These are phyloP conservation scores for Atractosteus spatula DNA, from an alignment of 2,113 vertebrate species.

Conservation along the genomic window DNA sequence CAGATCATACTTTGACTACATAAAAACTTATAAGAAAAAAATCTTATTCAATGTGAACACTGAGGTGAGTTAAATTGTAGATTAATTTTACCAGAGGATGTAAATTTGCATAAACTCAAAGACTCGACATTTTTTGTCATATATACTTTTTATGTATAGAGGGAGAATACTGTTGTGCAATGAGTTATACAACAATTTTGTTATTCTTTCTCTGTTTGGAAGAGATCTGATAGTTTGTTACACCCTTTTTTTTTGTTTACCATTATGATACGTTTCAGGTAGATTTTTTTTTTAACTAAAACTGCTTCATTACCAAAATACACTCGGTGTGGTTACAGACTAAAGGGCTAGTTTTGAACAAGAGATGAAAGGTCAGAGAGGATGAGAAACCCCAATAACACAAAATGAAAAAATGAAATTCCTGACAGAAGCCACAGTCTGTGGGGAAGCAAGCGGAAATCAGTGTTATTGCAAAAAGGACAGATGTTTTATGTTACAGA, in stretches of 20 bases:
- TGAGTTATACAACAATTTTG: background rate
- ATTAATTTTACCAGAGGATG: too few relatives aligned
- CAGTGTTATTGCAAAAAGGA: constrained; percentile 75
- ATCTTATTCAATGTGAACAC: too few relatives aligned
- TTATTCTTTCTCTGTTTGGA: background rate
- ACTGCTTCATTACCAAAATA: too few relatives aligned
- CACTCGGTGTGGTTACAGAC: constrained; percentile 7
- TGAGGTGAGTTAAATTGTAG: too few relatives aligned
- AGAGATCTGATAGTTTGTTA: background rate
- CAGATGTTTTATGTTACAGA: constrained; percentile 88
- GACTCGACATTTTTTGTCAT: too few relatives aligned
- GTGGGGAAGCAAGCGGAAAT: constrained; percentile 70
- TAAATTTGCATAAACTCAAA: too few relatives aligned
- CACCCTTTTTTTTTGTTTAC: constrained; percentile 13
- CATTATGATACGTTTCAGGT: constrained; percentile 18
- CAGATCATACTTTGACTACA: too few relatives aligned
- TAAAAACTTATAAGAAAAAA: too few relatives aligned
- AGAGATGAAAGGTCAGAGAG: constrained; percentile 42
- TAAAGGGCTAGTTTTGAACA: background rate
- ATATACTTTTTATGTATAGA: too few relatives aligned
- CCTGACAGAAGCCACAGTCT: constrained; percentile 58
- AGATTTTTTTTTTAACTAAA: background rate
- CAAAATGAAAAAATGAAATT: constrained; percentile 59
- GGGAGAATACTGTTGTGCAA: background rate
- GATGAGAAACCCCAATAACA: constrained; percentile 46